A percentile compares a stretch with the other conserved stretches of the same genome.
Conservation (phyloP, 2,888 invertebrate species). For the Saturnia pavonia region DNA sequence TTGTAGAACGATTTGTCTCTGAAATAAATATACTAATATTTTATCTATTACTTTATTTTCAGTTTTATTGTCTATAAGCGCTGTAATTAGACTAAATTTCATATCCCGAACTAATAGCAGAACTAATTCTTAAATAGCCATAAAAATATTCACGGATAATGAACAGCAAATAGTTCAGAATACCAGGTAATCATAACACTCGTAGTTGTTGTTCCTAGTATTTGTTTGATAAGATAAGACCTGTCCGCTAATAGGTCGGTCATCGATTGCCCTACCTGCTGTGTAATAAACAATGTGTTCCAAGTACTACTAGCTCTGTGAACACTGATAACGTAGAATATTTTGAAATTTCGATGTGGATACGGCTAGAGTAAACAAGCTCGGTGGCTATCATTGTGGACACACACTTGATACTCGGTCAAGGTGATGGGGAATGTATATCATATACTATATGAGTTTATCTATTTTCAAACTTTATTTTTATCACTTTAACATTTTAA, state of each 20-base stretch:
- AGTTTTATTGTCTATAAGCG: background rate
- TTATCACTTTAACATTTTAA: background rate
- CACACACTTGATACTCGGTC: slow-evolving; percentile 19
- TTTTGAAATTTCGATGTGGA: slow-evolving; percentile 14
- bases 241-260: slow-evolving; percentile 1
- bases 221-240: slow-evolving; percentile 14
- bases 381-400: slow-evolving; percentile 18
- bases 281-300: slow-evolving; percentile 18
- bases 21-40: background rate
- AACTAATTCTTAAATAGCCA: background rate
- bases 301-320: slow-evolving; percentile 8
- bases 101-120: slow-evolving; percentile 1
- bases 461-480: slow-evolving; percentile 8
- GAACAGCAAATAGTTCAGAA: background rate
- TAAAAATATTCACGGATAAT: background rate
- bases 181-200: slow-evolving; percentile 8
- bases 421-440: slow-evolving; percentile 15
- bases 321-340: slow-evolving; percentile 18
- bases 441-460: background rate
- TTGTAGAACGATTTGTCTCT: background rate
- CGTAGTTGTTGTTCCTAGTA: slow-evolving; percentile 9
- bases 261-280: slow-evolving; percentile 17
- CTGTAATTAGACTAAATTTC: background rate
- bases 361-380: slow-evolving; percentile 18
- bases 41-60: background rate